Evolutionary conservation across 2,113 vertebrate genomes (phyloP).

Genomic region (Microcebus jonahi): DNA sequence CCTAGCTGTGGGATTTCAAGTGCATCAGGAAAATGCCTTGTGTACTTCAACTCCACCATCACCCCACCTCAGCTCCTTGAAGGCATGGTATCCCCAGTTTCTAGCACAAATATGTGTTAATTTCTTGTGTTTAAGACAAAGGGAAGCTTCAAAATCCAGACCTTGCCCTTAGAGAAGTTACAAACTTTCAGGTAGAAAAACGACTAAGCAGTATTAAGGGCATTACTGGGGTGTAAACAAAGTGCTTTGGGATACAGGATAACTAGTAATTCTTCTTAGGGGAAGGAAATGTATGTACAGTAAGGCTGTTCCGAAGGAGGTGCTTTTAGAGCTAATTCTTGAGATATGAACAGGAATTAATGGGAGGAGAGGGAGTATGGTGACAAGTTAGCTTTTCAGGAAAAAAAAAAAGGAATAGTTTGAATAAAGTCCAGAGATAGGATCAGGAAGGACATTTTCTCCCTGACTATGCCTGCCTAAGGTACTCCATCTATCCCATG

Average conservation of each 20-base stretch:
- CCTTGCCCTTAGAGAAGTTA: constrained; percentile 33
- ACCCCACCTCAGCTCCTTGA: not conserved
- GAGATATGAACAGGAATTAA: constrained; percentile 30
- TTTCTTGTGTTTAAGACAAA: constrained; percentile 15
- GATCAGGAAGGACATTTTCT: not conserved
- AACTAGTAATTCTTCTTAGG: not conserved
- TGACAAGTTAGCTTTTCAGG: not conserved
- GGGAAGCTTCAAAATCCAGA: not conserved
- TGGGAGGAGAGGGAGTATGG: not conserved
- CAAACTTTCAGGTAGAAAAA: constrained; percentile 27
- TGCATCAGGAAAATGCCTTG: not conserved
- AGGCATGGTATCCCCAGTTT: not conserved
- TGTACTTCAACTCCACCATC: not conserved
- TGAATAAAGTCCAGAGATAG: not conserved
- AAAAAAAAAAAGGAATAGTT: not conserved
- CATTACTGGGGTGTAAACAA: constrained; percentile 6
- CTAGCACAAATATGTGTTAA: constrained; percentile 25
- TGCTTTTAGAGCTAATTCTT: constrained; percentile 19
- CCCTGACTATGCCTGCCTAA: not conserved
- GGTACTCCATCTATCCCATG: not conserved
- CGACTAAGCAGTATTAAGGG: not conserved
- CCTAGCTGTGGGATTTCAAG: not conserved
- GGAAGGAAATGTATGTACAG: not conserved
- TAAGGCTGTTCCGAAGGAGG: constrained; percentile 13
- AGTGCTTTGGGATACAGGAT: constrained; percentile 21